phyloP scores from a whole-genome alignment of 1,140 invertebrate genomes.

The Thaumetopoea pityocampa region DNA sequence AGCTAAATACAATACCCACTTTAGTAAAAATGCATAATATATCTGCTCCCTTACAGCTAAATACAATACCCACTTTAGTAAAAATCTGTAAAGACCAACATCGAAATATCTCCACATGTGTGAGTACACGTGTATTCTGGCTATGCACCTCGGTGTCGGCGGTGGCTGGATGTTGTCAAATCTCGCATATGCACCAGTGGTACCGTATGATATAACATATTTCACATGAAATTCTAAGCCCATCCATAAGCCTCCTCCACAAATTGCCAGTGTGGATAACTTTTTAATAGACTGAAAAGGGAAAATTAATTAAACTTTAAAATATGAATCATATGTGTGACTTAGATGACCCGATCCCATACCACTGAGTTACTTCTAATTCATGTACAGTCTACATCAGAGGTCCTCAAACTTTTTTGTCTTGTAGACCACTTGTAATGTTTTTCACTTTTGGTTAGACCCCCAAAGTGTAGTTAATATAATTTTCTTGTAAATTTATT shows the following conservation, averaged over 20 bases:
- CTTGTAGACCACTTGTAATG: too few species aligned
- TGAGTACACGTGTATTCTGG: conserved; percentile 92
- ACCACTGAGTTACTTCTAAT: too few species aligned
- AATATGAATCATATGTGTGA: too few species aligned
- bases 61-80: conserved; percentile 85
- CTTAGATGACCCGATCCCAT: too few species aligned
- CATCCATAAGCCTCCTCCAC: conserved; percentile 89
- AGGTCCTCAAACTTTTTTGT: too few species aligned
- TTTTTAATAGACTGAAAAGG: conserved; percentile 57
- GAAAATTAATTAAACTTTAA: too few species aligned
- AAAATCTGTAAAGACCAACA: conserved; percentile 91
- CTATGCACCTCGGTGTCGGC: conserved; percentile 89
- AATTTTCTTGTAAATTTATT: too few species aligned
- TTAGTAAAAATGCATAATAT: conserved; percentile 91
- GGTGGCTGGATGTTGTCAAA: conserved; percentile 88
- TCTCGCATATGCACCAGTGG: conserved; percentile 83
- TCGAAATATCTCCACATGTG: conserved; percentile 98
- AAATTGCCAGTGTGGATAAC: conserved; percentile 82
- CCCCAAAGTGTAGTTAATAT: too few species aligned
- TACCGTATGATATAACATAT: conserved; percentile 92
- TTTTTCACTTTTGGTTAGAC: too few species aligned
- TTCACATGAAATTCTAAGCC: conserved; percentile 94
- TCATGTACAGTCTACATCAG: too few species aligned
- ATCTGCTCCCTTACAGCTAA: too few species aligned
- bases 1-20: too few species aligned